Evolutionary conservation across 1,140 invertebrate genomes (phyloP).

Genomic region (Cardiocondyla obscurior): DNA sequence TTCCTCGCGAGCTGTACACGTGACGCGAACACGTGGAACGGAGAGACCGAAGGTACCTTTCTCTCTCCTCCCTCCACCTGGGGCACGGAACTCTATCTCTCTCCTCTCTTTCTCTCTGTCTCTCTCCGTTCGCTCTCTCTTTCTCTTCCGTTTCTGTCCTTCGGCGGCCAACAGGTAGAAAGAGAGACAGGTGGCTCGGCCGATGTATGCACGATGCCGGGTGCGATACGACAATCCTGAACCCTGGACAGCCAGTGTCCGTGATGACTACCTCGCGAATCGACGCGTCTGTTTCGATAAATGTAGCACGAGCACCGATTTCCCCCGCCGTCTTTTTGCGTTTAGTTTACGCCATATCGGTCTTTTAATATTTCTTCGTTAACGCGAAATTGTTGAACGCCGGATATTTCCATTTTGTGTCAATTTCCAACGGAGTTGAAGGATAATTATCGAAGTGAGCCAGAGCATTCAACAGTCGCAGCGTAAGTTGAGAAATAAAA

Average conservation of each 20-base stretch:
- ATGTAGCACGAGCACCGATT: neutral
- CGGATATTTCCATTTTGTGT: no score
- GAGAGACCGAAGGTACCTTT: conserved; percentile 54
- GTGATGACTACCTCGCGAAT: conserved; percentile 69
- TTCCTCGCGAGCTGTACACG: conserved; percentile 31
- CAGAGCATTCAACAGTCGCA: neutral
- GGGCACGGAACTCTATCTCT: neutral
- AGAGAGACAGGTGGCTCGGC: conserved; percentile 77
- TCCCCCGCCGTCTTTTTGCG: no score
- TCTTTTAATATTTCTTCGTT: neutral
- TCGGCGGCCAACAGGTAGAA: conserved; percentile 74
- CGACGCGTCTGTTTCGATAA: conserved; percentile 54
- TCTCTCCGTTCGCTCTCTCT: conserved; percentile 53
- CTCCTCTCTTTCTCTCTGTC: conserved; percentile 32
- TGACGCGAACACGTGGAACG: conserved; percentile 63
- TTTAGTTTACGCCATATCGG: no score
- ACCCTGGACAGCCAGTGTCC: conserved; percentile 75
- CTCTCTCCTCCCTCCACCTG: conserved; percentile 1
- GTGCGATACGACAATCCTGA: conserved; percentile 72
- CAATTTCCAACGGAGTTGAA: neutral
- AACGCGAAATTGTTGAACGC: no score
- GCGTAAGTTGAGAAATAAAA: conserved; percentile 1
- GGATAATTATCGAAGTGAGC: neutral
- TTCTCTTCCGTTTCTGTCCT: conserved; percentile 48
- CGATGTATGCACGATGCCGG: conserved; percentile 76